Percentiles rank a stretch among this genome's conserved stretches.
These are phyloP conservation scores for Uria lomvia DNA, from an alignment of 2,113 vertebrate species.

Conservation along the genomic window DNA sequence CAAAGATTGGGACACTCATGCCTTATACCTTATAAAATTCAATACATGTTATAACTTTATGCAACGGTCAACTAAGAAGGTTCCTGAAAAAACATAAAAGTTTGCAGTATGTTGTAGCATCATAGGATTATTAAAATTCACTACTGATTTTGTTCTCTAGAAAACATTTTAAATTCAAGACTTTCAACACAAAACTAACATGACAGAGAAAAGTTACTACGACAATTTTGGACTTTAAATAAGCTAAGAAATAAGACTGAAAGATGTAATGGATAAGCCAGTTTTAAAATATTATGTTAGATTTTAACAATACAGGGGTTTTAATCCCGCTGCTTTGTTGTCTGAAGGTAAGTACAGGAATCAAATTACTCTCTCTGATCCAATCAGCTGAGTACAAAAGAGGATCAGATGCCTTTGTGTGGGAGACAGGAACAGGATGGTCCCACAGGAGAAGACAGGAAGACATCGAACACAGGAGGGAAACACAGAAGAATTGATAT, in stretches of 20 bases:
- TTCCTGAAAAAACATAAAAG: neutral
- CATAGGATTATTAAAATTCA: neutral
- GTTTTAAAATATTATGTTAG: neutral
- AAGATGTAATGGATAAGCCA: neutral
- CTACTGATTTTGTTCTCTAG: neutral
- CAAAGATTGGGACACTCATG: neutral
- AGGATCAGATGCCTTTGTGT: neutral
- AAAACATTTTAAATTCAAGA: neutral
- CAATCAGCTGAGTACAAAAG: neutral
- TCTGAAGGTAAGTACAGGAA: neutral
- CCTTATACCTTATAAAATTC: neutral
- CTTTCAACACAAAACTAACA: neutral
- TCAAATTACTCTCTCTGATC: neutral
- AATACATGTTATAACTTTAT: neutral
- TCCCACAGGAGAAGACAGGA: neutral
- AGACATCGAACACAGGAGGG: neutral
- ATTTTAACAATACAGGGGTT: neutral
- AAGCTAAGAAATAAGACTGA: neutral
- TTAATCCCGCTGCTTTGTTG: constrained; percentile 1
- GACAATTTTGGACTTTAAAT: neutral
- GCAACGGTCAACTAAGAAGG: neutral
- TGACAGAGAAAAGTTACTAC: neutral
- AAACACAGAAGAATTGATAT: neutral
- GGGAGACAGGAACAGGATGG: neutral
- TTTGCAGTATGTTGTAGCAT: neutral